These are phyloP conservation scores for Calidris pugnax DNA, from an alignment of 2,113 vertebrate genomes.

Conservation along the genomic window DNA sequence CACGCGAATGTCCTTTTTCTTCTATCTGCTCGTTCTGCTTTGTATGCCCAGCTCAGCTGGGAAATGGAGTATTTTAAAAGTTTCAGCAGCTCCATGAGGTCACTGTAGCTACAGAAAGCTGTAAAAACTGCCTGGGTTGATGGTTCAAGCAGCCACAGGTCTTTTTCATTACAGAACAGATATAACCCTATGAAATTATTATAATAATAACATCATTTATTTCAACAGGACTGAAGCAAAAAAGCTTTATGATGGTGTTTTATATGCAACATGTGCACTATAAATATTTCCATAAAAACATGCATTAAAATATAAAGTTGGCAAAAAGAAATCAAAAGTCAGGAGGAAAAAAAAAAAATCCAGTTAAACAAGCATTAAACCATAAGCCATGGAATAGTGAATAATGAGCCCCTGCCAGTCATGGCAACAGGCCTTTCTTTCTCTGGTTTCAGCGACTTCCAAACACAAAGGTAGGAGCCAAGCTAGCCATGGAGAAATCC, in stretches of 20 bases:
- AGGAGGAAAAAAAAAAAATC: neutral
- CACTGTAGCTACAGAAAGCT: slow-evolving; percentile 47
- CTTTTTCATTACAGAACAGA: slow-evolving; percentile 72
- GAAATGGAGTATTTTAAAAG: neutral
- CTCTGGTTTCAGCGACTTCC: slow-evolving; percentile 16
- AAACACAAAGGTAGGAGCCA: neutral
- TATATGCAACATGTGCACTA: slow-evolving; percentile 72
- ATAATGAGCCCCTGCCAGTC: slow-evolving; percentile 45
- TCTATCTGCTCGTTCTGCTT: neutral
- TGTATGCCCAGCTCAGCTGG: neutral
- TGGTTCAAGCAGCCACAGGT: slow-evolving; percentile 60
- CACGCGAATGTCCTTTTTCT: neutral
- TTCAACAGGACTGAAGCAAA: slow-evolving; percentile 67
- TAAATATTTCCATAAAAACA: slow-evolving; percentile 80
- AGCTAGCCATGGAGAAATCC: neutral
- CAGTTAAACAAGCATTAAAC: slow-evolving; percentile 39
- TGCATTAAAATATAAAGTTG: slow-evolving; percentile 71
- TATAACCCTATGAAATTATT: slow-evolving; percentile 67
- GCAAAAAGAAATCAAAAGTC: slow-evolving; percentile 71
- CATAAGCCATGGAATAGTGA: slow-evolving; percentile 13
- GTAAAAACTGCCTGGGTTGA: slow-evolving; percentile 28
- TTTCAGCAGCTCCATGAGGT: slow-evolving; percentile 45
- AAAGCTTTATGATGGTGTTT: slow-evolving; percentile 72
- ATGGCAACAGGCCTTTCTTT: slow-evolving; percentile 22
- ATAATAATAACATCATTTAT: slow-evolving; percentile 72